These are phyloP conservation scores for Thecophora atra DNA, from an alignment of 2,888 invertebrate species.

Conservation along the genomic window DNA sequence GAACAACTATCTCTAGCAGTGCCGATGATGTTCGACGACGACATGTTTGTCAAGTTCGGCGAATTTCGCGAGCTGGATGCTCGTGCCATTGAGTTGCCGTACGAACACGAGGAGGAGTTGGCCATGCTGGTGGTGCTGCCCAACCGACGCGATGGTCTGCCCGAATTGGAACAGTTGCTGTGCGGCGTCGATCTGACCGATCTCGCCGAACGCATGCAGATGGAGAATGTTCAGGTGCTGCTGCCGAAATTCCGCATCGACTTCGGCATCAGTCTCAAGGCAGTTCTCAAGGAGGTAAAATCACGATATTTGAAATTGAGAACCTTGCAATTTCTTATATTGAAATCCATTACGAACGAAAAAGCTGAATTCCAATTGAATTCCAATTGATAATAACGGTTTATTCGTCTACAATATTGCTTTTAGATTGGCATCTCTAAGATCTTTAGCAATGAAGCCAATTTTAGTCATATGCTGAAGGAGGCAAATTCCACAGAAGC, in stretches of 20 bases:
- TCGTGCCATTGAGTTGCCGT: conserved; percentile 77
- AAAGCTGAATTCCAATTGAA: no score
- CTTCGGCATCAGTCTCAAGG: conserved; percentile 73
- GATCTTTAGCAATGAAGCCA: conserved; percentile 72
- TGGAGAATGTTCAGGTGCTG: conserved; percentile 71
- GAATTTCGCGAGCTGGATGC: conserved; percentile 68
- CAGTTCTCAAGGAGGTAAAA: conserved; percentile 54
- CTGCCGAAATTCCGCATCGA: conserved; percentile 87
- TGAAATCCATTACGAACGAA: no score
- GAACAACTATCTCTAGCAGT: conserved; percentile 68
- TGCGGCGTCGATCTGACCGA: conserved; percentile 69
- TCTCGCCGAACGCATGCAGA: conserved; percentile 68
- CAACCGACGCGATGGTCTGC: conserved; percentile 74
- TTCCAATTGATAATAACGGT: no score
- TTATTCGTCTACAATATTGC: conserved; percentile 2
- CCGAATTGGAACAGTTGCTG: conserved; percentile 72
- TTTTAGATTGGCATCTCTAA: conserved; percentile 75
- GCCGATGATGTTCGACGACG: conserved; percentile 70
- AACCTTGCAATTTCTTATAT: not conserved
- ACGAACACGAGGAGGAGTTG: conserved; percentile 70
- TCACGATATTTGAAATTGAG: not conserved
- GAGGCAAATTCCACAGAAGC: conserved; percentile 60
- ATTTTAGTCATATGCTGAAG: conserved; percentile 74
- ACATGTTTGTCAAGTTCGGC: conserved; percentile 68
- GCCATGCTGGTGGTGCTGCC: conserved; percentile 84